A percentile compares a stretch with the other conserved stretches of the same genome.
phyloP scores from a whole-genome alignment of 2,888 invertebrate genomes.

The Apamea monoglypha region DNA sequence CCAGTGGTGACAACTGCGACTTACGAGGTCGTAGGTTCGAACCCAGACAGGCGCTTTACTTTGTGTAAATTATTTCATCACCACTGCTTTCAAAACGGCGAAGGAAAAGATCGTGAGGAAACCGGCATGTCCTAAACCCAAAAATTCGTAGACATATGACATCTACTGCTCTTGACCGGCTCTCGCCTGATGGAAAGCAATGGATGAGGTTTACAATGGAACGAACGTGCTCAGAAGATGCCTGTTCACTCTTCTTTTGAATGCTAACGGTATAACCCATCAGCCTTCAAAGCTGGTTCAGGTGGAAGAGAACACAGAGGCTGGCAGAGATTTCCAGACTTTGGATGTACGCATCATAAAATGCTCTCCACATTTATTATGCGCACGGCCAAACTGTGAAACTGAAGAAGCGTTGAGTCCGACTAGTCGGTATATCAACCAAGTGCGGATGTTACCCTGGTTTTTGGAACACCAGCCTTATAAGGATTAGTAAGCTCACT shows the following conservation, averaged over 20 bases:
- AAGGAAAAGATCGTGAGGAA: too few relatives aligned
- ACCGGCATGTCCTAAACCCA: too few relatives aligned
- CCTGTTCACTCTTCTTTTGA: not conserved
- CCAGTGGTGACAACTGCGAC: not conserved
- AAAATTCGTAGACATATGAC: too few relatives aligned
- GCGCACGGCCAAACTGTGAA: not conserved
- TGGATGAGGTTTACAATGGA: not conserved
- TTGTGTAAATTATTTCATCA: not conserved
- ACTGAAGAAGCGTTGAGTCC: not conserved
- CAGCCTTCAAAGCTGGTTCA: not conserved
- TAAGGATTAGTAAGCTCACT: constrained; percentile 51
- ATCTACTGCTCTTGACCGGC: too few relatives aligned
- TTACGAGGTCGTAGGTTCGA: not conserved
- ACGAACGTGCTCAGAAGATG: not conserved
- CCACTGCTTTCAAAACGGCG: too few relatives aligned
- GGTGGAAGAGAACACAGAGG: not conserved
- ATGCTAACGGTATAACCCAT: too few relatives aligned
- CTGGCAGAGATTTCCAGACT: not conserved
- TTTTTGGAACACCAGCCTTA: constrained; percentile 21
- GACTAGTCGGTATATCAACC: too few relatives aligned
- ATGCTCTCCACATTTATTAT: too few relatives aligned
- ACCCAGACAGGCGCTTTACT: not conserved
- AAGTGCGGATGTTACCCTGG: not conserved
- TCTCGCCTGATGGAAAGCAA: not conserved
- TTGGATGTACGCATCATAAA: too few relatives aligned